Evolutionary conservation across 1,140 invertebrate genomes (phyloP).

Genomic region (Euschistus heros): DNA sequence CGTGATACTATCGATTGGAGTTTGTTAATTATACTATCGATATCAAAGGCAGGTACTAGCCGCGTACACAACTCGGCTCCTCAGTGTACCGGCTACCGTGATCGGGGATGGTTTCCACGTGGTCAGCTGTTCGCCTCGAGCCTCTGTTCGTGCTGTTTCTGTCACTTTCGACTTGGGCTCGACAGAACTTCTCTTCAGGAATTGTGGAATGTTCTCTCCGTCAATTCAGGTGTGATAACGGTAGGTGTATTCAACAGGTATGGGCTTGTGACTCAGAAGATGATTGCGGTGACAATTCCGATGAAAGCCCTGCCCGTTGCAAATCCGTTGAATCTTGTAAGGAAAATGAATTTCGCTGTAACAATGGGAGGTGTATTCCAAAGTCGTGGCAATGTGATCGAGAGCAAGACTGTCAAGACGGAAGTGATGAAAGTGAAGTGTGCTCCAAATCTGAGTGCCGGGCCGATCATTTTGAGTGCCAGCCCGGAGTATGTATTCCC

Average conservation of each 20-base stretch:
- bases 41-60: too few relatives aligned
- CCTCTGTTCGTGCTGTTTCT: too few relatives aligned
- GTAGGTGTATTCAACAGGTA: constrained; percentile 68
- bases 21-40: too few relatives aligned
- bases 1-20: too few relatives aligned
- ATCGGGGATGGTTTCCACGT: too few relatives aligned
- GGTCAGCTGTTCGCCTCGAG: too few relatives aligned
- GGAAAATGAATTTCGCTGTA: constrained; percentile 54
- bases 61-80: too few relatives aligned
- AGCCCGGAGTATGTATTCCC: constrained; percentile 45
- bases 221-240: constrained; percentile 64
- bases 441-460: constrained; percentile 69
- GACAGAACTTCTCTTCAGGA: background rate
- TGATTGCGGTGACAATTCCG: constrained; percentile 72
- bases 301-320: constrained; percentile 59
- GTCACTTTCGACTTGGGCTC: too few relatives aligned
- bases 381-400: constrained; percentile 61
- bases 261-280: constrained; percentile 68
- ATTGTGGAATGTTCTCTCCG: constrained; percentile 46
- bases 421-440: constrained; percentile 55
- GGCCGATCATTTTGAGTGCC: constrained; percentile 74
- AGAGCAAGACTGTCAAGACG: constrained; percentile 64
- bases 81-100: too few relatives aligned
- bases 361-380: constrained; percentile 67
- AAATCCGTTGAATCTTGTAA: constrained; percentile 43